These are phyloP conservation scores for Taxidea taxus DNA, from an alignment of 2,113 vertebrate genomes.

Conservation along the genomic window DNA sequence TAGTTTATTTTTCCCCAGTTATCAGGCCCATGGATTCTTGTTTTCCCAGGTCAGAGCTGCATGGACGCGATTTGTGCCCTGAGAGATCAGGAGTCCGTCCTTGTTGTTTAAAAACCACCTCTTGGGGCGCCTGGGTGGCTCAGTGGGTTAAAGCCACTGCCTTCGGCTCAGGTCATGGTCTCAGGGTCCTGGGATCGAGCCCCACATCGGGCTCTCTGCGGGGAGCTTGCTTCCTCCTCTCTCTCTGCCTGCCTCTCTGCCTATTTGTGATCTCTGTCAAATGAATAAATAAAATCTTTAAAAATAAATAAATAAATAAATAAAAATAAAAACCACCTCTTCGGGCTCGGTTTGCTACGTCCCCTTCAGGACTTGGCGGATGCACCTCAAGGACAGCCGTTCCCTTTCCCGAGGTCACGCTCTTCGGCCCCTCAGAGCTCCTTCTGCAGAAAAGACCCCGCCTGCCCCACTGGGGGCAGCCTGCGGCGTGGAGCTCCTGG, in stretches of 20 bases:
- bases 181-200: no score
- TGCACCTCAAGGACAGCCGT: accelerated
- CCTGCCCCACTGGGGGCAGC: neutral
- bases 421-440: neutral
- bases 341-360: neutral
- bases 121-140: no score
- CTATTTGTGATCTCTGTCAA: no score
- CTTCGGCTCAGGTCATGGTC: no score
- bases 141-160: no score
- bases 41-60: neutral
- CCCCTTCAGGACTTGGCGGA: neutral
- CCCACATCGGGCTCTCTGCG: no score
- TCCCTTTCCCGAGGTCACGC: neutral
- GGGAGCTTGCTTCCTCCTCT: no score
- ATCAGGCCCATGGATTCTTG: neutral
- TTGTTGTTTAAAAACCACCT: no score
- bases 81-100: neutral
- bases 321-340: no score
- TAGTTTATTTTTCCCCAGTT: neutral
- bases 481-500: neutral
- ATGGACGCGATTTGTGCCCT: neutral
- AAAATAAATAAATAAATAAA: no score
- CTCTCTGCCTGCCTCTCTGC: no score
- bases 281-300: no score
- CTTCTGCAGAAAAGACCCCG: neutral